Base-by-base conservation (phyloP, 2,797 vertebrate genomes). In the Dendrocincla fuliginosa region DNA sequence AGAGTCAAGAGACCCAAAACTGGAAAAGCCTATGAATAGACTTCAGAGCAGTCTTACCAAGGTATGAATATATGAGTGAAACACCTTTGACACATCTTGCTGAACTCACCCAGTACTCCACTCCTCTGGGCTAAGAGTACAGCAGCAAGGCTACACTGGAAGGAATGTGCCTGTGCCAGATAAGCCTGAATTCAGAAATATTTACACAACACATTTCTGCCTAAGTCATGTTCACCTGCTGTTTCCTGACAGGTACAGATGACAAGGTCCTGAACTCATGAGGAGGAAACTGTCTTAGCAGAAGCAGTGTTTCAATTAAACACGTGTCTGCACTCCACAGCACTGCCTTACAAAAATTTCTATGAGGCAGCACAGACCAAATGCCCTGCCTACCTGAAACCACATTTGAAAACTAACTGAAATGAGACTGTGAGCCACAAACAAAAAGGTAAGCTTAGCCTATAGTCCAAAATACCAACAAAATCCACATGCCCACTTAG, bases 301-400 rank as follows among this genome's bases (percentile, higher is more conserved):
- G 55, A 81, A 74, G 11, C 55, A 84, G 25, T 15, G 32, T 42
- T 85, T 65, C 42, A 23, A n/a, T 42, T 53, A 63, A 77, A 77
- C 27, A 37, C 0, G 0, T 32, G 44, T 13, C 28, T 25, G 28
- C 30, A 56, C 27, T 71, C 15, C 15, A n/a, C 2, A 3, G 39
- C 8, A 65, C 32, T 86, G 87, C 57, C 53, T 81, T 50, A 33
- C 24, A 71, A 55, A 60, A 64, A 61, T 39, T 18, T 53, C 87
- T 23, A 2, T 23, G 24, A 53, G 89, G 41, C 9, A 55, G 13
- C 61, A 74, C 16, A 56, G 60, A 35, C 3, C 35, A 71, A 90
- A 60, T 3, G 17, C 49, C 18, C 56, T 46, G 12, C 64, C 46
- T 22, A 50, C 17, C 42, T 32, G 20, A 71, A 83, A 53, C 24